phyloP scores from a whole-genome alignment of 2,888 invertebrate genomes.

The Frankliniella fusca region DNA sequence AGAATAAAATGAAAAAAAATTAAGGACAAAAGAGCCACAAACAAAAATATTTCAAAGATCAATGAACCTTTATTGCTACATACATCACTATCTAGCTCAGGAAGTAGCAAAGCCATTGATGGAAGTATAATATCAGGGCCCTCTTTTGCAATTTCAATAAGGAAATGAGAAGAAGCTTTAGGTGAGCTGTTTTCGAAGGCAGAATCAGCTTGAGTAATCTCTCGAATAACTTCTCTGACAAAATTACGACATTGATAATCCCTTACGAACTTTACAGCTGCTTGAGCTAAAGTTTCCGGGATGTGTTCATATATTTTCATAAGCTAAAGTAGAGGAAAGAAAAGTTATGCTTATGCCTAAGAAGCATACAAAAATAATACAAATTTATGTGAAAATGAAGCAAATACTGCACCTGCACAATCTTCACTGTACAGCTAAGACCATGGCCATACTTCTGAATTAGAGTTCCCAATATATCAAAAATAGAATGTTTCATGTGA shows the following conservation, averaged over 20 bases:
- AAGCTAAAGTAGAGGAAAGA: conserved; percentile 53
- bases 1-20: background rate
- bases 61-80: conserved; percentile 33
- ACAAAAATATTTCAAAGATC: conserved; percentile 21
- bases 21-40: conserved; percentile 26
- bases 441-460: conserved; percentile 82
- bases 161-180: conserved; percentile 55
- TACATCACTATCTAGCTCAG: conserved; percentile 59
- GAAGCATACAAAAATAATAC: conserved; percentile 1
- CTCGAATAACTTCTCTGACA: conserved; percentile 55
- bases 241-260: conserved; percentile 48
- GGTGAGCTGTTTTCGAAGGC: conserved; percentile 49
- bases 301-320: conserved; percentile 73
- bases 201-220: conserved; percentile 66
- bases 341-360: background rate
- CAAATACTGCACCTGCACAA: conserved; percentile 51
- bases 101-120: conserved; percentile 58
- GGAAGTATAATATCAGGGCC: conserved; percentile 58
- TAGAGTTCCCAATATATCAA: conserved; percentile 73
- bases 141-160: conserved; percentile 61
- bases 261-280: conserved; percentile 64
- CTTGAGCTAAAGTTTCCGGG: conserved; percentile 62
- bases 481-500: conserved; percentile 62
- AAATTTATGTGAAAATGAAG: conserved; percentile 33
- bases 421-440: conserved; percentile 67